Evolutionary conservation across 2,888 invertebrate genomes (phyloP), one percentile per base, ranked within the genome.

Genomic region (Pachycephus smyrnensis): DNA sequence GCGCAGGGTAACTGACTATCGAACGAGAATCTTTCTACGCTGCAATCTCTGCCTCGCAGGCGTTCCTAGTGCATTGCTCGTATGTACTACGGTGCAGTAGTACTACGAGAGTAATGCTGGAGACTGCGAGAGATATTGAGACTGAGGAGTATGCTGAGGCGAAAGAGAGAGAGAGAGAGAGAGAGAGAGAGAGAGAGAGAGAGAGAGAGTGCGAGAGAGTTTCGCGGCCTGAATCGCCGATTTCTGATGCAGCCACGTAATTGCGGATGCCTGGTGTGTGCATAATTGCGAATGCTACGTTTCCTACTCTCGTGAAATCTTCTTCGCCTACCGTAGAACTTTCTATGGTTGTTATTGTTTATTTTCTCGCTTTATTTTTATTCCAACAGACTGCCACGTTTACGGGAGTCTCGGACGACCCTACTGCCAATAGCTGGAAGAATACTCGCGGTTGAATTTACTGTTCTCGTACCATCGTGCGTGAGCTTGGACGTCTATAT

Each of bases 201-300:
- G 15, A 37, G 37, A 37, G 15, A 40, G 40, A 40, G 37, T 15
- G 23, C 15, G 2, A 55, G 55, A 55, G 55, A 55, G 23, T 40
- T 15, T 40, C 6, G 40, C 23, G 40, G 6, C 55, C 55, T 40
- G 79, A 86, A 84, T 85, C 82, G 82, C 79, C 83, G 86, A 86
- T 86, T 86, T 86, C 83, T 82, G 83, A 81, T 78, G 84, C 79
- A 80, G 79, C 81, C 78, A 79, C 84, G 87, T 87, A 86, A 86
- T 86, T 86, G 84, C 82, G 82, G 84, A 84, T 85, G 84, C 81
- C 81, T 80, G 81, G 69, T 81, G 86, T 84, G 82, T 84, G 83
- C 81, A 85, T 85, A 85, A 85, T 85, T 85, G 84, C 82, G 83
- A 80, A 79, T 76, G 80, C 79, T 82, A 79, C 83, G 79, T 76